phyloP scores from a whole-genome alignment of 2,113 vertebrate species.

The Steatornis caripensis region DNA sequence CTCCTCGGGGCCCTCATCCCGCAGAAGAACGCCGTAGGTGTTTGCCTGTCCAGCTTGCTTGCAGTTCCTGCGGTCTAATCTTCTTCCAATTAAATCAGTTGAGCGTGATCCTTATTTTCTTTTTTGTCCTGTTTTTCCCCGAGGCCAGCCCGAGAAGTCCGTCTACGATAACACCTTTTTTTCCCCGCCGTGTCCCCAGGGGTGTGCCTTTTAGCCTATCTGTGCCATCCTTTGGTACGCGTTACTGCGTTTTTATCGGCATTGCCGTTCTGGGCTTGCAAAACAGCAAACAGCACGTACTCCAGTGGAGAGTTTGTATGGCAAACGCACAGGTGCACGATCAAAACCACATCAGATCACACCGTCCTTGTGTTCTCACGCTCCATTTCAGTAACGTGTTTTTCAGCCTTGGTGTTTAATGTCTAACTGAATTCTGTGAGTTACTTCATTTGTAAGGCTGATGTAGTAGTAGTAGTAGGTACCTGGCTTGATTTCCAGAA shows the following conservation, averaged over 20 bases:
- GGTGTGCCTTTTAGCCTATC: not conserved
- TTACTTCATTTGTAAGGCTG: not conserved
- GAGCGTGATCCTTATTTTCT: accelerated
- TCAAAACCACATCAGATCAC: accelerated
- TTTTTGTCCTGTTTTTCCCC: not conserved
- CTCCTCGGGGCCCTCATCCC: accelerated
- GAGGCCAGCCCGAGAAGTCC: not conserved
- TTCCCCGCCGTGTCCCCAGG: accelerated
- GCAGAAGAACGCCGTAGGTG: accelerated
- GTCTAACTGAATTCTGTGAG: not conserved
- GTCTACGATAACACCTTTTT: not conserved
- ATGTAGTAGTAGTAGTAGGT: accelerated
- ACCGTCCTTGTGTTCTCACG: accelerated
- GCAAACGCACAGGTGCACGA: accelerated
- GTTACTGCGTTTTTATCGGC: not conserved
- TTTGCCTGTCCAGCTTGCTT: not conserved
- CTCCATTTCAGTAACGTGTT: not conserved
- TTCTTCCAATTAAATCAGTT: not conserved
- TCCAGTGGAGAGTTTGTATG: accelerated
- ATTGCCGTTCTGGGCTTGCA: accelerated
- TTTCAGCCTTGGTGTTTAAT: not conserved
- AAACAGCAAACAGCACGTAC: not conserved
- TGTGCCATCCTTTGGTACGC: not conserved
- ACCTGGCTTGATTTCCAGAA: not conserved
- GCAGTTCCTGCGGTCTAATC: accelerated